Percentiles rank a stretch among this genome's conserved stretches.
These are phyloP conservation scores for Rhombomys opimus DNA, from an alignment of 2,113 vertebrate species.

Conservation along the genomic window DNA sequence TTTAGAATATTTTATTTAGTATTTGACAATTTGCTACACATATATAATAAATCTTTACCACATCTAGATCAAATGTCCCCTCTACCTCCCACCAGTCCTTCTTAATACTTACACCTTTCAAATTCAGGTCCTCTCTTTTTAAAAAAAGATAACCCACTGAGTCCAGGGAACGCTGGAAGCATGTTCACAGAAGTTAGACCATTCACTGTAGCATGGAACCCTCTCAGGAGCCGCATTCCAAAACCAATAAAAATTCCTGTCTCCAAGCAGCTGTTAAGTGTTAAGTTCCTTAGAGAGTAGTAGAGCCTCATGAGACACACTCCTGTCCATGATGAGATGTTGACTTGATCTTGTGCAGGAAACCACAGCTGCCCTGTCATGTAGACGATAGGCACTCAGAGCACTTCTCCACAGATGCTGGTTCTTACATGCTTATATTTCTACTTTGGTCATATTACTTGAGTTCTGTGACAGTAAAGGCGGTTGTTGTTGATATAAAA, in stretches of 20 bases:
- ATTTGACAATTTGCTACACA: not conserved
- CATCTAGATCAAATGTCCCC: not conserved
- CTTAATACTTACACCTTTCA: not conserved
- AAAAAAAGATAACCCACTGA: not conserved
- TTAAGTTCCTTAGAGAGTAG: not conserved
- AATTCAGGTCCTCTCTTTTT: not conserved
- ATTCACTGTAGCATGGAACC: not conserved
- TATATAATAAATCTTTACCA: not conserved
- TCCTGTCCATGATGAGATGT: not conserved
- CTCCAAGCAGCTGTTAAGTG: not conserved
- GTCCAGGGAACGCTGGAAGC: no score
- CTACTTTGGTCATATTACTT: not conserved
- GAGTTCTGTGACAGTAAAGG: not conserved
- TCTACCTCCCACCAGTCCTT: not conserved
- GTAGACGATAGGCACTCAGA: not conserved
- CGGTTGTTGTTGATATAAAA: not conserved
- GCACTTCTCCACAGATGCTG: not conserved
- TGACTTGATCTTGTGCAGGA: not conserved
- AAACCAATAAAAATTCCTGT: not conserved
- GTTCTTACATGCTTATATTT: not conserved
- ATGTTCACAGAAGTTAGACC: not conserved
- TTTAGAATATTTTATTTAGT: not conserved
- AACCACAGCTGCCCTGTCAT: not conserved
- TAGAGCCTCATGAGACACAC: not conserved
- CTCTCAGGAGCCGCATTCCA: not conserved